Evolutionary conservation across 2,113 vertebrate species (phyloP), one percentile per base, ranked within the genome.

Genomic region (Cariama cristata): DNA sequence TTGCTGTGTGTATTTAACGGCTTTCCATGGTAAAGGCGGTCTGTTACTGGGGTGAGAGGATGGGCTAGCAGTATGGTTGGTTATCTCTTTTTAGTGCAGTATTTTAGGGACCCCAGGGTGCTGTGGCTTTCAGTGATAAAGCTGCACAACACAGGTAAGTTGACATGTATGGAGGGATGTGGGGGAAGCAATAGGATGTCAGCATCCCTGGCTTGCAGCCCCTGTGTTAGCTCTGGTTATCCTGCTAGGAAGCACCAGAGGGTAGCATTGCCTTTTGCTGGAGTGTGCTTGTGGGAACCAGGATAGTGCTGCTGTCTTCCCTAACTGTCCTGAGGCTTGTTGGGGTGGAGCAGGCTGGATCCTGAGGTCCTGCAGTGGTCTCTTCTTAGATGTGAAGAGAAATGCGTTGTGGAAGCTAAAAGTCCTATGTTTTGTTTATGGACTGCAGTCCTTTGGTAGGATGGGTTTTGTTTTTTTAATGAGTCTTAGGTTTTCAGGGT

Each of bases 281-380:
- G 26, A 44, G 30, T 0, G 3, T 1, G 14, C 6, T 33, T 28
- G 7, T 38, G 23, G 33, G 14, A 17, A 3, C 7, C 11, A 3
- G 3, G 2, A 3, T 15, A 2, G 17, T 8, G 28, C 22, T 74
- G 24, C 35, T 14, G 4, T 4, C 53, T 9, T 22, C 8, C 14
- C 9, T 10, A 2, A 2, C 1, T 2, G 0, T 17, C 1, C 1
- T 12, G 28, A 47, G 17, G 7, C 3, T 88, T 10, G 1, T 0
- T 30, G 63, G 27, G 28, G 14, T 21, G 40, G 23, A 26, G 30
- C 7, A 22, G 56, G 56, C 14, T 87, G 49, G 9, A 19, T 20
- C 27, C 40, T 6, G 4, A 35, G 3, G 33, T 24, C 26, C 35
- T 59, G 19, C 20, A 35, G 28, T 2, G 22, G 8, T 10, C 30